Evolutionary conservation across 2,113 vertebrate genomes (phyloP), one percentile per base, ranked within the genome.

Genomic region (Numenius arquata): DNA sequence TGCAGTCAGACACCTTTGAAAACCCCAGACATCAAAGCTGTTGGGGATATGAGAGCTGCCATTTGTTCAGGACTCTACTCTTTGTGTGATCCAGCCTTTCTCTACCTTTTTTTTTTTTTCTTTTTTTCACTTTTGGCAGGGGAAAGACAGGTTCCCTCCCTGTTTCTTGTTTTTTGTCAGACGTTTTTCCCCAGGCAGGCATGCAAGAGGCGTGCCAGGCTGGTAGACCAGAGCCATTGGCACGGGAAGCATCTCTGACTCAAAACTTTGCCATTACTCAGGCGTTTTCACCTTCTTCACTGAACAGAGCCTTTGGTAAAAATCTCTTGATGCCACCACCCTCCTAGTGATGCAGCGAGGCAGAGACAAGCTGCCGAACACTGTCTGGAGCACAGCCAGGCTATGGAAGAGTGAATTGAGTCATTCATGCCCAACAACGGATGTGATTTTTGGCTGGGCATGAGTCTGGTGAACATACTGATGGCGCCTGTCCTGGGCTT

Each of bases 391-490:
- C 43, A 38, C n/a, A 63, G 56, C 89, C 87, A 50, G 66, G 72
- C 56, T 67, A 53, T 88, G 67, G 67, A 85, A 56, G 84, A 92
- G 81, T 62, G 81, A 96, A 82, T 65, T 62, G 52, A 80, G 67
- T 89, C 81, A 86, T 92, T 87, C 77, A 76, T 50, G 73, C 56
- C 53, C 72, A 82, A 32, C 71, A 43, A 34, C 38, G 59, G 72
- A 73, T 91, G 72, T 92, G 70, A 92, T 84, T 95, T 89, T 94
- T 89, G 89, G 52, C 79, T 81, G 26, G 27, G 36, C 30, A 74
- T 36, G 40, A 79, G 43, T 91, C 40, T 89, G 29, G 12, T 95
- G 85, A 91, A 52, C 16, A 43, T 50, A 45, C 41, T 82, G 83
- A 82, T 85, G 86, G 61, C 45, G 32, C 71, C 89, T 88, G 27